Base-by-base conservation (phyloP, 2,113 vertebrate genomes). In the Notothenia rossii region DNA sequence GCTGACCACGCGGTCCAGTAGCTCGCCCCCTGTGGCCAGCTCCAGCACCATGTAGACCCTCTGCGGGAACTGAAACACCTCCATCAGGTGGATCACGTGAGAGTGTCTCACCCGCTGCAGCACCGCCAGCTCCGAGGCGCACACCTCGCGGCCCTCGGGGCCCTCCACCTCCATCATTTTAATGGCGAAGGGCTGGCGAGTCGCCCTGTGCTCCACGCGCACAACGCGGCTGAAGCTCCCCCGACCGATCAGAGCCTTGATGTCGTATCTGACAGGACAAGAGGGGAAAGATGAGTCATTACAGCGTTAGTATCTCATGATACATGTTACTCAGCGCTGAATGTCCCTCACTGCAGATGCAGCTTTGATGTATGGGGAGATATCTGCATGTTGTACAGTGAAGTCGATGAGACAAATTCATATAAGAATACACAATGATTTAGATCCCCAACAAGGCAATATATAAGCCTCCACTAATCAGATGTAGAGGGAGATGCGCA, bases 211-310 rank as follows among this genome's bases (percentile, higher is more conserved):
- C 86, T 94, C 92, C 56, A 83, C 94, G 1, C 89, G 88, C 55
- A 94, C 90, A 5, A 94, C 92, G 0, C 87, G 87, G 81, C 93
- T 92, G 86, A 92, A 94, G 85, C 93, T 92, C 9, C 93, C 93
- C 0, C 85, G 73, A 36, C 93, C 94, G 33, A 95, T 94, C 86
- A 93, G 91, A 46, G 94, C 93, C 75, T 93, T 91, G 84, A 94
- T 93, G 70, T 95, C 86, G 46, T 92, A 95, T 81, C 94, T 96
- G 90, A 75, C 80, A 72, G 56, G 69, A 76, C 77, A 79, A 70
- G 76, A 48, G 69, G 67, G 51, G 50, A 85, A 76, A 14, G 77
- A 77, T 81, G 78, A 88, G 22, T 88, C 82, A 77, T 77, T 82
- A 79, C 68, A 49, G 22, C 9, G 10, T 50, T 66, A 77, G n/a